A percentile compares a stretch with the other conserved stretches of the same genome.
These are phyloP conservation scores for Himalopsyche kuldschensis DNA, from an alignment of 2,888 invertebrate genomes.

Conservation along the genomic window DNA sequence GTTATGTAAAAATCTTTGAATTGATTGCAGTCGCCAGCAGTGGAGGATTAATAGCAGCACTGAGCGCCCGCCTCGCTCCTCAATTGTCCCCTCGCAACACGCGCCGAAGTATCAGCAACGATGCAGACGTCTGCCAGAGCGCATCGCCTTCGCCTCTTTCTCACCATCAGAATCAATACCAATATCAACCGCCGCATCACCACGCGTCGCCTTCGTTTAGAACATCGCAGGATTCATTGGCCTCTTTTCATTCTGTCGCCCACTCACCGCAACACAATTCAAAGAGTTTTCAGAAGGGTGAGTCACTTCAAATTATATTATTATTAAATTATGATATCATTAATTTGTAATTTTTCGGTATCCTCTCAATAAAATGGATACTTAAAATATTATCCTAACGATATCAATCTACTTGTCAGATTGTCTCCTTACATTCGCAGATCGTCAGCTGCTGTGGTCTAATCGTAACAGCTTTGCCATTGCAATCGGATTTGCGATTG, in stretches of 20 bases:
- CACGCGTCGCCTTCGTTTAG: background rate
- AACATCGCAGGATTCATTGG: slow-evolving; percentile 28
- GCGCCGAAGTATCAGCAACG: slow-evolving; percentile 54
- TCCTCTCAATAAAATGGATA: too few relatives aligned
- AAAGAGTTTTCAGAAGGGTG: background rate
- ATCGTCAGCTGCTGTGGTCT: too few relatives aligned
- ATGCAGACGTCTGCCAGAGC: slow-evolving; percentile 26
- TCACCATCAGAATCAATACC: background rate
- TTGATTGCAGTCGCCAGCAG: slow-evolving; percentile 47
- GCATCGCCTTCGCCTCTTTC: background rate
- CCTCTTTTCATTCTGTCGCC: background rate
- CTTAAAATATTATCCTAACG: too few relatives aligned
- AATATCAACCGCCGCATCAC: background rate
- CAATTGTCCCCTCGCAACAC: slow-evolving; percentile 61
- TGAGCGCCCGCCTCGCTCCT: slow-evolving; percentile 71
- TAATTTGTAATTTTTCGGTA: too few relatives aligned
- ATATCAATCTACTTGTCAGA: too few relatives aligned
- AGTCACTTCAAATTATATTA: background rate
- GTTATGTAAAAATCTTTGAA: too few relatives aligned
- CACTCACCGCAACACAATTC: slow-evolving; percentile 15
- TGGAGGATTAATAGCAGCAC: slow-evolving; percentile 70
- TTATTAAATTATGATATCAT: too few relatives aligned
- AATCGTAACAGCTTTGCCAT: too few relatives aligned
- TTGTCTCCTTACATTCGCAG: too few relatives aligned
- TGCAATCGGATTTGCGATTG: too few relatives aligned